Percentiles rank a stretch among this genome's conserved stretches.
Evolutionary conservation across 2,888 invertebrate species (phyloP).

Genomic region (Synanthedon myopaeformis): DNA sequence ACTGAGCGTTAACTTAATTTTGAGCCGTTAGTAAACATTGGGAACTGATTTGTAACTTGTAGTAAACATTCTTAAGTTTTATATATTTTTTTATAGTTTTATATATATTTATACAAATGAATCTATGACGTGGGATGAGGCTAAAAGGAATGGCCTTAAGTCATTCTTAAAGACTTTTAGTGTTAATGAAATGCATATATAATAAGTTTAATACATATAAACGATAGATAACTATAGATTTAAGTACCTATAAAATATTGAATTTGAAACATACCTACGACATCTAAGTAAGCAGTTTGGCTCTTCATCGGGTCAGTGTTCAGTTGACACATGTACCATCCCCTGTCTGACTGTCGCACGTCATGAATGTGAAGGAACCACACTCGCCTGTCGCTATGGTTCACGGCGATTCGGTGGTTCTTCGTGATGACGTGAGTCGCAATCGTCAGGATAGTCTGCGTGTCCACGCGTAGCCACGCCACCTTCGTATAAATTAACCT

Average conservation of each 20-base stretch:
- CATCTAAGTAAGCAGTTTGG: slow-evolving; percentile 87
- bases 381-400: slow-evolving; percentile 85
- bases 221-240: too few relatives aligned
- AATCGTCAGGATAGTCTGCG: slow-evolving; percentile 91
- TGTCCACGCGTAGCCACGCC: slow-evolving; percentile 92
- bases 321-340: slow-evolving; percentile 95
- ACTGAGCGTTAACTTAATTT: too few relatives aligned
- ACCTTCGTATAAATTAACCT: slow-evolving; percentile 64
- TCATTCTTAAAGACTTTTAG: too few relatives aligned
- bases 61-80: too few relatives aligned
- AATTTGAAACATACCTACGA: slow-evolving; percentile 77
- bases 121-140: too few relatives aligned
- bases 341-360: slow-evolving; percentile 85
- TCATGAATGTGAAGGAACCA: slow-evolving; percentile 91
- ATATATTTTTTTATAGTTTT: too few relatives aligned
- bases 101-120: too few relatives aligned
- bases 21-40: too few relatives aligned
- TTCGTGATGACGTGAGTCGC: slow-evolving; percentile 92
- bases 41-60: too few relatives aligned
- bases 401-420: slow-evolving; percentile 87
- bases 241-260: neutral
- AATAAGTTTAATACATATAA: too few relatives aligned
- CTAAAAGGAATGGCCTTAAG: too few relatives aligned
- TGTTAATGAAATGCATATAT: too few relatives aligned
- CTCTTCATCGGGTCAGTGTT: slow-evolving; percentile 95